Percentiles rank a stretch among this genome's conserved stretches.
Conservation (phyloP, 2,797 vertebrate species). For the Apogon talboti region DNA sequence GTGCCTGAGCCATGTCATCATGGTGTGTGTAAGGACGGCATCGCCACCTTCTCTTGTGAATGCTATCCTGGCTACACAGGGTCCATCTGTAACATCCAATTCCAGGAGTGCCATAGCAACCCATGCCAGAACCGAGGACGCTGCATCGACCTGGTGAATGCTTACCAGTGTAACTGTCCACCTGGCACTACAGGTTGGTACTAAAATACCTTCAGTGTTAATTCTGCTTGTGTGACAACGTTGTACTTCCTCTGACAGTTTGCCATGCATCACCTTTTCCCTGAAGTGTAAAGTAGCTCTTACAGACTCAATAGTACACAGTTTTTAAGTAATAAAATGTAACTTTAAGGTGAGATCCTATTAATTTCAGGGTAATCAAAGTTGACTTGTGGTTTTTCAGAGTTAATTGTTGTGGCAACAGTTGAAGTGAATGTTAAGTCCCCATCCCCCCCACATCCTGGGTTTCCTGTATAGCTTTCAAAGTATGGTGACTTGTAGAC, state of each 20-base stretch:
- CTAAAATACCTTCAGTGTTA: not conserved
- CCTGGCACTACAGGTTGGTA: constrained; percentile 88
- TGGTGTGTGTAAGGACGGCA: constrained; percentile 90
- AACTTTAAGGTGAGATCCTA: no score
- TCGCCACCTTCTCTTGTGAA: constrained; percentile 89
- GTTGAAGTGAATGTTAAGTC: constrained; percentile 28
- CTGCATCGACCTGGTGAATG: constrained; percentile 91
- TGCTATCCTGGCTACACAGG: constrained; percentile 92
- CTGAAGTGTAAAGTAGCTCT: not conserved
- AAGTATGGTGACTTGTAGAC: constrained; percentile 12
- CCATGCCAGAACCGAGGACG: constrained; percentile 93
- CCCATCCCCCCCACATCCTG: not conserved
- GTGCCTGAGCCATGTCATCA: constrained; percentile 92
- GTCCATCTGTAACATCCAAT: constrained; percentile 90
- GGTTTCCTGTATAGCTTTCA: constrained; percentile 41
- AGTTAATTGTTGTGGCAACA: constrained; percentile 4
- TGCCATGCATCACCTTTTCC: not conserved
- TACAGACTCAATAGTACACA: not conserved
- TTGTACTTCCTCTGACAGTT: constrained; percentile 12
- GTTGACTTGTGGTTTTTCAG: constrained; percentile 6
- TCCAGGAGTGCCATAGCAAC: constrained; percentile 92
- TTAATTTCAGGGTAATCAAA: no score
- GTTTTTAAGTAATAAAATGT: not conserved
- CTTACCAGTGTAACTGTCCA: constrained; percentile 92
- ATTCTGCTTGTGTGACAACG: not conserved